These are phyloP conservation scores for Podilymbus podiceps DNA, from an alignment of 2,113 vertebrate genomes.

Conservation along the genomic window DNA sequence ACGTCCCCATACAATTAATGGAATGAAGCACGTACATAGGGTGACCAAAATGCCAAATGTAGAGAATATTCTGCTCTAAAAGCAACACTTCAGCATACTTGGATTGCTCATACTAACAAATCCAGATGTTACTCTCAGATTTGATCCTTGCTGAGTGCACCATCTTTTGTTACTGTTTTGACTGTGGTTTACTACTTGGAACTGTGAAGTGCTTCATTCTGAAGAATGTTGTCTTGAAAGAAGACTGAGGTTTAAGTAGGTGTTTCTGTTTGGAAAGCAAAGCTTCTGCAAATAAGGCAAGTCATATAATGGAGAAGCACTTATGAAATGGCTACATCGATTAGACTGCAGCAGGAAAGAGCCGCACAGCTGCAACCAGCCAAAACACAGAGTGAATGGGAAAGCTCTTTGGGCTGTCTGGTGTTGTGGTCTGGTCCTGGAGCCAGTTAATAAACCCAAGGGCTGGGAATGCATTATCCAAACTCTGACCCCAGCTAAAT, in stretches of 20 bases:
- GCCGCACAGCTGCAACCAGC: background rate
- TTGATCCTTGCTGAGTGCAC: background rate
- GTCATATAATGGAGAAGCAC: background rate
- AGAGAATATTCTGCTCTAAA: background rate
- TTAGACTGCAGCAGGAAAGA: background rate
- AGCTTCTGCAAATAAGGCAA: background rate
- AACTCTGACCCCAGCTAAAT: background rate
- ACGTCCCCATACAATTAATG: accelerated
- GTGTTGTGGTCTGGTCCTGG: background rate
- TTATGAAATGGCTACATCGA: background rate
- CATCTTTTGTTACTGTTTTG: background rate
- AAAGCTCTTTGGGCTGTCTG: background rate
- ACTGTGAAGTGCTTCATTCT: background rate
- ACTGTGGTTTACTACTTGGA: background rate
- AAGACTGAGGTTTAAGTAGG: background rate
- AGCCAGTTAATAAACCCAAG: background rate
- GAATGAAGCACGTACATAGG: background rate
- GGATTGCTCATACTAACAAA: background rate
- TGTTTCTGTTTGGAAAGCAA: constrained; percentile 2
- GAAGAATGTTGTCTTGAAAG: background rate
- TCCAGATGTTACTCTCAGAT: background rate
- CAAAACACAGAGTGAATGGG: background rate
- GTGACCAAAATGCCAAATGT: background rate
- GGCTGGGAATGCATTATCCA: constrained; percentile 1
- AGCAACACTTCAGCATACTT: background rate